Evolutionary conservation across 2,888 invertebrate species (phyloP), one percentile per base, ranked within the genome.

Genomic region (Maniola hyperantus): DNA sequence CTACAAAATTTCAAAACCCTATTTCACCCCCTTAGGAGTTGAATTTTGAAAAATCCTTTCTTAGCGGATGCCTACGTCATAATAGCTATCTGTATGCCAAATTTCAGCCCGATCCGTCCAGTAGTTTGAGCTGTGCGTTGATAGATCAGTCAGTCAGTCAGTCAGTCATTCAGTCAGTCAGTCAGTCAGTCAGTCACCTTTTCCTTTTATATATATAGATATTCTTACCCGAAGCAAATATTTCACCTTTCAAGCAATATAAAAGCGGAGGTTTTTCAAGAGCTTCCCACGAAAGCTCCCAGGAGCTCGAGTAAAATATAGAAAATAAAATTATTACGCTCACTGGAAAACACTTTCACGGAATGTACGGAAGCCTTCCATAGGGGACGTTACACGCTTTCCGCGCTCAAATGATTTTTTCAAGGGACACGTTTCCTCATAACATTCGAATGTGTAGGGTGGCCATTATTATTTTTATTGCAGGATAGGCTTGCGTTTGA

Each of bases 261-360:
- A 58, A 58, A 42, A 55, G 18, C 58, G 13, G 34, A 15, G 46
- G 13, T 33, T 15, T 33, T 48, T 59, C 13, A 46, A n/a, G 46
- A 33, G 26, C 58, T 58, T 55, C 55, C 46, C 8, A 48, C 36
- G 39, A 51, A 36, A 51, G 20, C 50, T 18, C 39, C 18, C 20
- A 2, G 13, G 26, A 51, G 26, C 20, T 48, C 33, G 53, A 46
- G 58, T 15, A 26, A 26, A 26, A 26, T 54, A 61, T 64, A 39
- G 20, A 57, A 58, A 67, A 64, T 64, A 50, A 60, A 64, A 67
- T 60, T 67, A 54, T 67, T 42, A 67, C 67, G 55, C 59, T 64
- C 15, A 64, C 65, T 59, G 20, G 59, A 54, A 59, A 64, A 59
- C 55, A 54, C 39, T 64, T 64, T 55, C 18, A 33, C 36, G 63